A percentile compares a stretch with the other conserved stretches of the same genome.
These are phyloP conservation scores for Actenoides hombroni DNA, from an alignment of 2,113 vertebrate species.

Conservation along the genomic window DNA sequence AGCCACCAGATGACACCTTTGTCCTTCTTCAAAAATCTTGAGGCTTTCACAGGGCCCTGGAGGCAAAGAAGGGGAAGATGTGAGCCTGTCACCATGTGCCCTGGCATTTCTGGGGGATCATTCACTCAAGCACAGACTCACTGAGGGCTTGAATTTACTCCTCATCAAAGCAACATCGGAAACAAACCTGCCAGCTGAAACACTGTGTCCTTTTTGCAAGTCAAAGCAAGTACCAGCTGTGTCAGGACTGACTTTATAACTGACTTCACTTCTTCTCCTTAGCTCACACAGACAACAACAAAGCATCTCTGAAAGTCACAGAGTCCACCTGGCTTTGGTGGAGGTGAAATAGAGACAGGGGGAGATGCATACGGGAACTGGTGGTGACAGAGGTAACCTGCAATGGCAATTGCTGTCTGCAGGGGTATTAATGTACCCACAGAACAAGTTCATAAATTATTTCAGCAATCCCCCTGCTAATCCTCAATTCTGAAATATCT, in stretches of 20 bases:
- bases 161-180: not conserved
- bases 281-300: not conserved
- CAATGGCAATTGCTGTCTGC: not conserved
- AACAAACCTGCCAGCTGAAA: not conserved
- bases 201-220: not conserved
- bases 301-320: not conserved
- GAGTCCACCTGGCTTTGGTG: not conserved
- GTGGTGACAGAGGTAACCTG: not conserved
- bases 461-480: not conserved
- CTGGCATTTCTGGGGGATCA: not conserved
- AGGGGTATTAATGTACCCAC: not conserved
- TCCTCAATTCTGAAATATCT: not conserved
- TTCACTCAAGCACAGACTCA: not conserved
- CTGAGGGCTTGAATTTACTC: not conserved
- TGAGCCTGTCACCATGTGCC: accelerated
- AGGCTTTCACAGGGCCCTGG: not conserved
- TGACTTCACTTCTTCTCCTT: not conserved
- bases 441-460: not conserved
- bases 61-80: not conserved
- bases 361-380: not conserved
- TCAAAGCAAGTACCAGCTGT: not conserved
- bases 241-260: not conserved
- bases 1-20: not conserved
- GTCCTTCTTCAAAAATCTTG: not conserved
- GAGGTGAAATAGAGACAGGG: not conserved